Conservation (phyloP, 2,113 vertebrate species). For the Eira barbara region DNA sequence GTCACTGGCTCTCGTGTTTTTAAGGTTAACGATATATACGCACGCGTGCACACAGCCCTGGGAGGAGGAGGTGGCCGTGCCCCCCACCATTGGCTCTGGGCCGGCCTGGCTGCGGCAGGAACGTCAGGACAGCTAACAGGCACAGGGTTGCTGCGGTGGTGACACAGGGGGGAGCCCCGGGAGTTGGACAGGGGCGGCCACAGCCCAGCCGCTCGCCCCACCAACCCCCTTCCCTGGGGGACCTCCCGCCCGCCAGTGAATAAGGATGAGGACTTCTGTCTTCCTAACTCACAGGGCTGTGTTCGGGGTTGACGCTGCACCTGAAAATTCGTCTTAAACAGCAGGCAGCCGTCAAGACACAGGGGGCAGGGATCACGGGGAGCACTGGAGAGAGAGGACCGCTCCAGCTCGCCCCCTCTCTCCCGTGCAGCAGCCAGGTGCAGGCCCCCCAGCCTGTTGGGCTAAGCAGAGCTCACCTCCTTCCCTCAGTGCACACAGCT, state of each 20-base stretch:
- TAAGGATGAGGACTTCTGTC: not conserved
- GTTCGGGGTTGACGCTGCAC: fast-evolving
- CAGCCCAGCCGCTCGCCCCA: not conserved
- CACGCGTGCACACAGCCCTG: too few relatives aligned
- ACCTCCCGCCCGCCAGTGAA: not conserved
- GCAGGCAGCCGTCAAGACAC: fast-evolving
- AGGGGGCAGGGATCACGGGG: too few relatives aligned
- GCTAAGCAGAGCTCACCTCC: not conserved
- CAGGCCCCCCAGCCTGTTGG: not conserved
- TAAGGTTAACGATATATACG: not conserved
- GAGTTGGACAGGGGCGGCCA: not conserved
- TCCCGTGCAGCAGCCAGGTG: not conserved
- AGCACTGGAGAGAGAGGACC: fast-evolving
- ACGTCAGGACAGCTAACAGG: fast-evolving
- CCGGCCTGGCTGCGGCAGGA: fast-evolving
- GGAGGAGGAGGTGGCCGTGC: fast-evolving
- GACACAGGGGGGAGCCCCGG: not conserved
- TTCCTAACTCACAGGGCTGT: not conserved
- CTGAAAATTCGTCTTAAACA: too few relatives aligned
- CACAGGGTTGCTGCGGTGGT: not conserved
- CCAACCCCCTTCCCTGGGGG: fast-evolving
- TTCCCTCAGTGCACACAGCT: not conserved
- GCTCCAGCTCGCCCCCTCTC: fast-evolving
- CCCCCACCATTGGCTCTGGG: fast-evolving
- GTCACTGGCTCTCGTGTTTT: not conserved